Conservation (phyloP, 2,888 invertebrate genomes). For the Oegoconia quadripuncta region DNA sequence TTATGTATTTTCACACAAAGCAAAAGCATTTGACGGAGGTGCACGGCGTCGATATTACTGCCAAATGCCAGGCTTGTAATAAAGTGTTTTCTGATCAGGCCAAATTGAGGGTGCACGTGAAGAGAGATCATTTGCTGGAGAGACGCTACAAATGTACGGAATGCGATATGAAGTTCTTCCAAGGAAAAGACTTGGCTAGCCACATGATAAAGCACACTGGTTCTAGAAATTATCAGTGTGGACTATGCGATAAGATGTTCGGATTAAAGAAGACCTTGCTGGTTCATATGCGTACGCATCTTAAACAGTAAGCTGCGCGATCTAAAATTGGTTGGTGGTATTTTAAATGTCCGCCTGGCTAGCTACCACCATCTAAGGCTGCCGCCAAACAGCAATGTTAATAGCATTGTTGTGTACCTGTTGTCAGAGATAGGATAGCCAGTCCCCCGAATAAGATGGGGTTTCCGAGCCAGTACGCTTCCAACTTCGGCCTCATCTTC, state of each 20-base stretch:
- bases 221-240: constrained; percentile 43
- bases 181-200: constrained; percentile 41
- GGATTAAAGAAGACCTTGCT: constrained; percentile 26
- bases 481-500: no score
- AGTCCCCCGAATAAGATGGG: no score
- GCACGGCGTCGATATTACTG: constrained; percentile 11
- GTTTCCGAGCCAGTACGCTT: no score
- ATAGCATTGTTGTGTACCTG: no score
- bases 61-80: constrained; percentile 37
- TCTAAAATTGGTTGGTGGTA: no score
- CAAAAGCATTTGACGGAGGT: constrained; percentile 28
- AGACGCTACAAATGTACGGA: constrained; percentile 24
- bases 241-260: constrained; percentile 42
- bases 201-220: constrained; percentile 58
- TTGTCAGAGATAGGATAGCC: no score
- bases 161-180: constrained; percentile 27
- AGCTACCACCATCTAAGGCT: no score
- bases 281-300: constrained; percentile 39
- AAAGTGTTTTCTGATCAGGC: constrained; percentile 27
- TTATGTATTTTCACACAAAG: constrained; percentile 29
- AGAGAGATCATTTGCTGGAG: constrained; percentile 46
- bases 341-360: no score
- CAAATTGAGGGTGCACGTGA: constrained; percentile 30
- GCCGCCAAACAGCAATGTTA: no score
- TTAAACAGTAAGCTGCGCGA: no score